Base-by-base conservation (phyloP, 2,113 vertebrate genomes). In the Cyrtonyx montezumae region DNA sequence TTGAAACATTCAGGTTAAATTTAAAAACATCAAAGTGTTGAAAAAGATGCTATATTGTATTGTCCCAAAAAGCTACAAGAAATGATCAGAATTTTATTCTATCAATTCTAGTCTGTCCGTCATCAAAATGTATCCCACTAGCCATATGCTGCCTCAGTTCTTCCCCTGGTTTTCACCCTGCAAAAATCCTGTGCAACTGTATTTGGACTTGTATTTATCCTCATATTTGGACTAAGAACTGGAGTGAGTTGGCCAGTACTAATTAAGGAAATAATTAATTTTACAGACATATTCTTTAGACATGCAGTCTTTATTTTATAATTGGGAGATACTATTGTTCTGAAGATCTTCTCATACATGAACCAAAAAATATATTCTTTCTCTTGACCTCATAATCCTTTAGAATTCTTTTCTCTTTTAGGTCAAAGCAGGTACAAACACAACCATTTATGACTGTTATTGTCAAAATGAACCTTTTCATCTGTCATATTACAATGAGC, bases 1-100 rank as follows among this genome's bases (percentile, higher is more conserved):
- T 86, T 94, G 88, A 93, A 96, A 93, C 67, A 91, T 5, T 78
- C 17, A 21, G 36, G 86, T 93, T 88, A 87, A 81, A 87, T 94
- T 93, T 42, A 4, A 92, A 93, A 92, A 93, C 74, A 94, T 93
- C 9, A 11, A 85, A 80, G 48, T 83, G 25, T 68, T 95, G 86
- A 30, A 84, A 75, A 86, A 78, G n/a, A 76, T 76, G 20, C 20
- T 93, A 48, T 43, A 88, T 95, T 87, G 90, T 83, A 66, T 90
- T 93, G 42, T 84, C 62, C 45, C 69, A 74, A 80, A 93, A 93
- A 90, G 4, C 43, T 32, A 17, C 65, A 48, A 73, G 34, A 6
- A 3, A 30, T 65, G 88, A 80, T 84, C 36, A 42, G 5, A 2
- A 42, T 22, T 40, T 45, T 69, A 65, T 75, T 36, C 14, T 0